These are phyloP conservation scores for Novumbra hubbsi DNA, from an alignment of 2,797 vertebrate species.

Conservation along the genomic window DNA sequence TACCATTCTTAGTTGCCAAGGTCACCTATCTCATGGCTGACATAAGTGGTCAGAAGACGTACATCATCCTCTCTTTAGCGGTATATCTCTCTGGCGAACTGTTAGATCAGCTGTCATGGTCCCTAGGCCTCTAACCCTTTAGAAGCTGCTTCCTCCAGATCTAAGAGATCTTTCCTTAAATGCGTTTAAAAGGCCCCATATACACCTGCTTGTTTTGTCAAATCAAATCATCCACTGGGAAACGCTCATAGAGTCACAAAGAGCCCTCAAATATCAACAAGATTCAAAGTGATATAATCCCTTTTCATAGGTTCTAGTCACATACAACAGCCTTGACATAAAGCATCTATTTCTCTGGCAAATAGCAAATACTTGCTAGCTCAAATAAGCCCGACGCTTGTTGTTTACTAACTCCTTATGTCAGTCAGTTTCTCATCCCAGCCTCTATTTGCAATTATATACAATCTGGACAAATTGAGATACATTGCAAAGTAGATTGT, in stretches of 20 bases:
- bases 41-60: neutral
- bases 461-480: neutral
- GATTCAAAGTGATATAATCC: neutral
- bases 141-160: neutral
- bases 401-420: neutral
- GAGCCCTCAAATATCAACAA: neutral
- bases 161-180: neutral
- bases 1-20: neutral
- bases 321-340: neutral
- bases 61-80: neutral
- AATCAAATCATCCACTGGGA: neutral
- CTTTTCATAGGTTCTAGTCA: slow-evolving; percentile 5
- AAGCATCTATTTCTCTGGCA: neutral
- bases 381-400: neutral
- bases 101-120: neutral
- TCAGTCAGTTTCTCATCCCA: neutral
- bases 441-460: slow-evolving; percentile 5
- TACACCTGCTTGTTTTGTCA: neutral
- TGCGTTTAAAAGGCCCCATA: neutral
- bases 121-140: neutral
- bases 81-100: neutral
- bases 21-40: neutral
- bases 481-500: slow-evolving; percentile 4
- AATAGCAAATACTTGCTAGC: neutral
- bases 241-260: neutral